Conservation (phyloP, 2,888 invertebrate species). For the Neoitamus cyanurus region DNA sequence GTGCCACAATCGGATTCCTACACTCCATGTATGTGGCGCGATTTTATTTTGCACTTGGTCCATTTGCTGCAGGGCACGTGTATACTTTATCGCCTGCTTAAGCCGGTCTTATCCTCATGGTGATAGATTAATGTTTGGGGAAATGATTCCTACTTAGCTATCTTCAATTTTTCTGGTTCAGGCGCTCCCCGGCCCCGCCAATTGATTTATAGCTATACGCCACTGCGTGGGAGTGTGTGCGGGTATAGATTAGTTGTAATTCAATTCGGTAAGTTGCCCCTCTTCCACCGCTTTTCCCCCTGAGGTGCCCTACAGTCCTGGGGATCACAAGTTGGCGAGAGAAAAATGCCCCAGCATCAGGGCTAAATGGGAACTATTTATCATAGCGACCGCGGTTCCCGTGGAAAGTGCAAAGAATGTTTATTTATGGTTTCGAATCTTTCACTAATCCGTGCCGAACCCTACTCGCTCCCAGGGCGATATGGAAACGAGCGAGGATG, state of each 20-base stretch:
- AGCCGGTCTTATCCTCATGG: not conserved
- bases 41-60: not conserved
- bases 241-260: not conserved
- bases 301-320: not conserved
- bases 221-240: not conserved
- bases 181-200: not conserved
- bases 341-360: not conserved
- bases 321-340: not conserved
- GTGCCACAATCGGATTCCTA: not conserved
- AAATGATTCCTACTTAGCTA: not conserved
- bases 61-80: not conserved
- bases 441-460: not conserved
- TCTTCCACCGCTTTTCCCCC: not conserved
- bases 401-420: conserved; percentile 1
- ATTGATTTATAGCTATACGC: not conserved
- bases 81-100: not conserved
- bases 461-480: not conserved
- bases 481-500: not conserved
- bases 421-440: not conserved
- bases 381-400: not conserved
- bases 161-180: not conserved
- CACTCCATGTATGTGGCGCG: not conserved
- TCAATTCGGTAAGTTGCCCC: not conserved
- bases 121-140: not conserved
- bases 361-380: not conserved